Conservation (phyloP, 2,888 invertebrate genomes). For the Nephrotoma guestfalica region DNA sequence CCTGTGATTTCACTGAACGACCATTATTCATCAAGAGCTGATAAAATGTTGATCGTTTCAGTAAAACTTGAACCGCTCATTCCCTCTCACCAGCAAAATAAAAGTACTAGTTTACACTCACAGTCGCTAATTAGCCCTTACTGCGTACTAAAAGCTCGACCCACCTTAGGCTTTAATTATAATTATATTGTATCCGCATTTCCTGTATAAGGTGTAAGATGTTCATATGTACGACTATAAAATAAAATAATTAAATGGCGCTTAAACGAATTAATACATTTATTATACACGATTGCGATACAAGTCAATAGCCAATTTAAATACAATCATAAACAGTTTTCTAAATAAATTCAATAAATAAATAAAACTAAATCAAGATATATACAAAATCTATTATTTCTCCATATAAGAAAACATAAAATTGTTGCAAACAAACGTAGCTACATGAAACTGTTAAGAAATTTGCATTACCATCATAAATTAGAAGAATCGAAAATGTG, state of each 20-base stretch:
- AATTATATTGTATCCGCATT: too few species aligned
- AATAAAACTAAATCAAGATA: neutral
- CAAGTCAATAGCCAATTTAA: neutral
- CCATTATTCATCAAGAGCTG: too few species aligned
- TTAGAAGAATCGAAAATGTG: neutral
- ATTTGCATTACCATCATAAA: neutral
- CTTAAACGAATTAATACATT: neutral
- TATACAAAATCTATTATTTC: neutral
- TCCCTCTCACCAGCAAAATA: too few species aligned
- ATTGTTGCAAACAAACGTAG: neutral
- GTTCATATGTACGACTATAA: too few species aligned
- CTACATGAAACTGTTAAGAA: neutral
- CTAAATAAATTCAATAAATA: neutral
- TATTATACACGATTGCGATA: neutral
- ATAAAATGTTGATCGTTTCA: too few species aligned
- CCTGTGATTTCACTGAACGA: too few species aligned
- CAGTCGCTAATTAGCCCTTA: too few species aligned
- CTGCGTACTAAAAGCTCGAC: too few species aligned
- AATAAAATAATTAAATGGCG: neutral
- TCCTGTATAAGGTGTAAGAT: too few species aligned
- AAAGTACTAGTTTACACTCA: too few species aligned
- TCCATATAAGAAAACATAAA: neutral
- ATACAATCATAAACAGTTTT: neutral
- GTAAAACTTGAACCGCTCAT: too few species aligned
- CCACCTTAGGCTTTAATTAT: too few species aligned